Conservation (phyloP, 2,888 invertebrate species). For the Drosophila pseudotalamancana region DNA sequence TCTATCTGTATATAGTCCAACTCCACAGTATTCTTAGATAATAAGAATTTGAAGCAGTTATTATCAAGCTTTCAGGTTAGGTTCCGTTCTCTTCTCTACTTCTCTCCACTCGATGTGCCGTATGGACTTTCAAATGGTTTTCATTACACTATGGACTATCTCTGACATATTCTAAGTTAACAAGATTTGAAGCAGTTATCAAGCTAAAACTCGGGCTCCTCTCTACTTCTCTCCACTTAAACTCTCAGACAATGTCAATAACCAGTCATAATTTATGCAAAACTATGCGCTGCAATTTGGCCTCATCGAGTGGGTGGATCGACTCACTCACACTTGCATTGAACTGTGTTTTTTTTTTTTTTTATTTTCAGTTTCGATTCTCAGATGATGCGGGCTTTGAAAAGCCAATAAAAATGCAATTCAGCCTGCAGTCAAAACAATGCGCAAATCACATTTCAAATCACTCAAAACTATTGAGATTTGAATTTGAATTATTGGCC, state of each 20-base stretch:
- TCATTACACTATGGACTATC: background rate
- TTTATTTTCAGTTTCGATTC: conserved; percentile 46
- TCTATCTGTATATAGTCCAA: too few species aligned
- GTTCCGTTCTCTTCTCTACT: too few species aligned
- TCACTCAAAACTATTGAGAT: conserved; percentile 77
- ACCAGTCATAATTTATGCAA: conserved; percentile 68
- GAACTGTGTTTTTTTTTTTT: too few species aligned
- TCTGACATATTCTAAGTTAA: too few species aligned
- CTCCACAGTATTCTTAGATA: too few species aligned
- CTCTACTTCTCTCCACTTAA: background rate
- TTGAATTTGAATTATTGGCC: conserved; percentile 76
- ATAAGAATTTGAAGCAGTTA: too few species aligned
- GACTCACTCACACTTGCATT: background rate
- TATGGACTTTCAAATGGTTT: too few species aligned
- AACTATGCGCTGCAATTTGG: conserved; percentile 58
- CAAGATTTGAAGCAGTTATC: too few species aligned
- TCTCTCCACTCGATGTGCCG: too few species aligned
- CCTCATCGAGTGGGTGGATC: conserved; percentile 62
- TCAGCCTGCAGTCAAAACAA: conserved; percentile 70
- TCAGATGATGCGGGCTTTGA: conserved; percentile 52
- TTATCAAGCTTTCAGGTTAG: too few species aligned
- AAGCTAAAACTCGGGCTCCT: background rate
- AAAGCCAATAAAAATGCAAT: conserved; percentile 64
- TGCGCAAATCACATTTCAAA: conserved; percentile 73
- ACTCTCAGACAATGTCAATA: conserved; percentile 47